Conservation (phyloP, 2,797 vertebrate species). For the Acipenser oxyrinchus region DNA sequence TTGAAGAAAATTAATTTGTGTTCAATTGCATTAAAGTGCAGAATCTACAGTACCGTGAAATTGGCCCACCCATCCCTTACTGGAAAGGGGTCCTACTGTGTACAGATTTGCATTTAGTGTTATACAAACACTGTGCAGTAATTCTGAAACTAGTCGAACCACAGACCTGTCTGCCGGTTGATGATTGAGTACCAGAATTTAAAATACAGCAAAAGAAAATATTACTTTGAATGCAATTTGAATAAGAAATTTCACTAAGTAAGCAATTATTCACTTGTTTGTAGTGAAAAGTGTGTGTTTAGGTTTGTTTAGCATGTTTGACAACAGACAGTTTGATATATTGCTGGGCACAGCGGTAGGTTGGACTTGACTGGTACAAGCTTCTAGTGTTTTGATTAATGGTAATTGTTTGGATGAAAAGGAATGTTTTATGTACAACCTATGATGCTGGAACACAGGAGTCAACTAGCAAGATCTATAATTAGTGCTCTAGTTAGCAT, state of each 20-base stretch:
- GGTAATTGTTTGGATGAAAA: slow-evolving; percentile 74
- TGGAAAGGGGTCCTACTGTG: neutral
- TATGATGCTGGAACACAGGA: slow-evolving; percentile 64
- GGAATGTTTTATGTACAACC: slow-evolving; percentile 63
- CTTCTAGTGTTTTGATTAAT: slow-evolving; percentile 75
- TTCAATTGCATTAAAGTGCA: too few relatives aligned
- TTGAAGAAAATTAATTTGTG: too few relatives aligned
- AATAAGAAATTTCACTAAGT: slow-evolving; percentile 59
- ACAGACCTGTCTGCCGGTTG: slow-evolving; percentile 36
- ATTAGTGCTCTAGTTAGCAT: slow-evolving; percentile 63
- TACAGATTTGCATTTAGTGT: neutral
- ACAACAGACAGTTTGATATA: slow-evolving; percentile 77
- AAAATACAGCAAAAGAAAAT: slow-evolving; percentile 53
- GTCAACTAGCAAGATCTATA: slow-evolving; percentile 63
- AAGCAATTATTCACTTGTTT: slow-evolving; percentile 60
- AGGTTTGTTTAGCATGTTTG: slow-evolving; percentile 68
- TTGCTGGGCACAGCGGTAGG: slow-evolving; percentile 71
- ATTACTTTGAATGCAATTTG: slow-evolving; percentile 57
- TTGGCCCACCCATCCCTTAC: neutral
- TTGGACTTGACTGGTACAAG: slow-evolving; percentile 72
- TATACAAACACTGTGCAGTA: neutral
- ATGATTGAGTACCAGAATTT: slow-evolving; percentile 54
- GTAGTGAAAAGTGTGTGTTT: slow-evolving; percentile 57
- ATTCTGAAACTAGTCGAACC: slow-evolving; percentile 20
- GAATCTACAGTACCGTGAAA: too few relatives aligned